A percentile compares a stretch with the other conserved stretches of the same genome.
Evolutionary conservation across 2,888 invertebrate species (phyloP).

Genomic region (Vannuccia rotundouncinata): DNA sequence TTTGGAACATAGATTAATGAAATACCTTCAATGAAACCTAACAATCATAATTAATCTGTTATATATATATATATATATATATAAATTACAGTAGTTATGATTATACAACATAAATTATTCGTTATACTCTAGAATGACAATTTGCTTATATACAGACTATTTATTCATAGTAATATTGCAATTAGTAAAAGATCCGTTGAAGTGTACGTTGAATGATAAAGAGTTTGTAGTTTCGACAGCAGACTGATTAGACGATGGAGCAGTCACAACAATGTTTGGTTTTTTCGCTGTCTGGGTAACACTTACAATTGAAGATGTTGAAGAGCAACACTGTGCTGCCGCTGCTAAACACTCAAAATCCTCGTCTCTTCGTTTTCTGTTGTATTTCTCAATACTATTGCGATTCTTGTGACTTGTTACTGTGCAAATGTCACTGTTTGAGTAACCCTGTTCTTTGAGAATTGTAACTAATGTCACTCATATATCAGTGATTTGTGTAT

Average conservation of each 20-base stretch:
- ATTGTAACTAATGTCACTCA: background rate
- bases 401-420: background rate
- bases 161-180: background rate
- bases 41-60: too few relatives aligned
- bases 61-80: too few relatives aligned
- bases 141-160: background rate
- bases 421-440: background rate
- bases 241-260: background rate
- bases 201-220: background rate
- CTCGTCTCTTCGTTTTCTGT: background rate
- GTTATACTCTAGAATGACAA: too few relatives aligned
- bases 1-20: too few relatives aligned
- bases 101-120: too few relatives aligned
- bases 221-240: background rate
- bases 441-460: background rate
- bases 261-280: background rate
- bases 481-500: background rate
- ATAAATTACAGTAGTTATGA: too few relatives aligned
- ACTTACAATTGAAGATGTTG: background rate
- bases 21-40: too few relatives aligned
- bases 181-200: background rate
- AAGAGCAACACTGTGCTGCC: background rate
- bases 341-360: background rate
- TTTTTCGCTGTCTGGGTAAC: background rate
- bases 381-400: background rate